A percentile compares a stretch with the other conserved stretches of the same genome.
Conservation (phyloP, 2,797 vertebrate species). For the Odontamblyopus lacepedii region DNA sequence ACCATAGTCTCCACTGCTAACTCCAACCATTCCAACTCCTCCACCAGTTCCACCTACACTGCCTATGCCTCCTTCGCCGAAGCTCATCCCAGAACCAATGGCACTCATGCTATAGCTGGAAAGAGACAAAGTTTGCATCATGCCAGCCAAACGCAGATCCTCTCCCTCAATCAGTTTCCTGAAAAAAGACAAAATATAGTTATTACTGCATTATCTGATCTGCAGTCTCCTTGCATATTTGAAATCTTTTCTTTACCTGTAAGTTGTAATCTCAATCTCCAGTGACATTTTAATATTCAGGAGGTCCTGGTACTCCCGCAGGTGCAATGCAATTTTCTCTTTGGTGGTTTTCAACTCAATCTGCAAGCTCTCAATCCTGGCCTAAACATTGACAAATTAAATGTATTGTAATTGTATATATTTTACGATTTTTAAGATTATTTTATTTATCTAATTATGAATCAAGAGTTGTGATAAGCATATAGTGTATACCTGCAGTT, state of each 20-base stretch:
- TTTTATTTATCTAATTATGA: too few relatives aligned
- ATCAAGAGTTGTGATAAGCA: neutral
- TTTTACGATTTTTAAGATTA: neutral
- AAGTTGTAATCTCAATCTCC: constrained; percentile 82
- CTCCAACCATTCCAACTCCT: constrained; percentile 26
- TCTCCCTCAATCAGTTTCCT: constrained; percentile 83
- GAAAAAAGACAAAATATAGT: constrained; percentile 8
- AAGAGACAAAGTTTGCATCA: constrained; percentile 68
- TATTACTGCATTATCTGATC: neutral
- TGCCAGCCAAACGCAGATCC: constrained; percentile 72
- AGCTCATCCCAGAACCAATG: constrained; percentile 54
- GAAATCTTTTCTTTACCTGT: constrained; percentile 65
- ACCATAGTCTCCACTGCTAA: constrained; percentile 23
- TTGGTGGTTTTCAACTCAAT: constrained; percentile 77
- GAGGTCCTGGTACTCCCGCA: constrained; percentile 81
- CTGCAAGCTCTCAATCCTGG: constrained; percentile 74
- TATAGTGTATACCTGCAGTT: constrained; percentile 53
- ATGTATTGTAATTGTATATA: neutral
- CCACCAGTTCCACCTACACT: constrained; percentile 43
- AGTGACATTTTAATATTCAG: constrained; percentile 82
- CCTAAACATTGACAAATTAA: constrained; percentile 44
- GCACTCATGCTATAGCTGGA: constrained; percentile 55
- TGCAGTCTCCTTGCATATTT: neutral
- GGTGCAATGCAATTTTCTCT: constrained; percentile 77
- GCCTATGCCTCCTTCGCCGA: constrained; percentile 42